Evolutionary conservation across 2,113 vertebrate genomes (phyloP).

Genomic region (Ageneiosus marmoratus): DNA sequence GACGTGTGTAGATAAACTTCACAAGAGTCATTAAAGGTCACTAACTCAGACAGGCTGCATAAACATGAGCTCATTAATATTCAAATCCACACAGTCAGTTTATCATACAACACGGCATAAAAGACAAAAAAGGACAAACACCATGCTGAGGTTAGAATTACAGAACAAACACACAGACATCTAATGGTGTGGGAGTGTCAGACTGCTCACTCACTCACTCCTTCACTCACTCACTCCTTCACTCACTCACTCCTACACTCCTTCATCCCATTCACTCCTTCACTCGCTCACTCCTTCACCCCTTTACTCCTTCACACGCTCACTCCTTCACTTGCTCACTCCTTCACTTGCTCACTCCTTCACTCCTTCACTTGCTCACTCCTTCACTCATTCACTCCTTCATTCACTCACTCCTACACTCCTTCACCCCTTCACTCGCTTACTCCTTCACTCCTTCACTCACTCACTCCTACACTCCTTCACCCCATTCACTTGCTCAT

Average conservation of each 20-base stretch:
- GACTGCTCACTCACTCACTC: no score
- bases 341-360: no score
- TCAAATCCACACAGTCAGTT: background rate
- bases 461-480: no score
- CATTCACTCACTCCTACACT: no score
- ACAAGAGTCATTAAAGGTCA: conserved; percentile 14
- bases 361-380: no score
- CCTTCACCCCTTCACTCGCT: no score
- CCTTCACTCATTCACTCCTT: no score
- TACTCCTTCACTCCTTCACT: no score
- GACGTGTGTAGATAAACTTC: background rate
- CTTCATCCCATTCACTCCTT: background rate
- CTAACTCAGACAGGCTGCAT: background rate
- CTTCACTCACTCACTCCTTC: no score
- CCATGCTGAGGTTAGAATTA: background rate
- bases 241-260: background rate
- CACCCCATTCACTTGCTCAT: background rate
- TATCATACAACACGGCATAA: background rate
- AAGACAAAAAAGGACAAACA: conserved; percentile 15
- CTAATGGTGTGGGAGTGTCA: background rate
- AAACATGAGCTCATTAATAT: conserved; percentile 22
- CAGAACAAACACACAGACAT: background rate
- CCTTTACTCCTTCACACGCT: background rate
- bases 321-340: background rate
- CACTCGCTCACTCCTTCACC: background rate